Evolutionary conservation across 2,888 invertebrate genomes (phyloP).

Genomic region (Trissolcus brochymenae): DNA sequence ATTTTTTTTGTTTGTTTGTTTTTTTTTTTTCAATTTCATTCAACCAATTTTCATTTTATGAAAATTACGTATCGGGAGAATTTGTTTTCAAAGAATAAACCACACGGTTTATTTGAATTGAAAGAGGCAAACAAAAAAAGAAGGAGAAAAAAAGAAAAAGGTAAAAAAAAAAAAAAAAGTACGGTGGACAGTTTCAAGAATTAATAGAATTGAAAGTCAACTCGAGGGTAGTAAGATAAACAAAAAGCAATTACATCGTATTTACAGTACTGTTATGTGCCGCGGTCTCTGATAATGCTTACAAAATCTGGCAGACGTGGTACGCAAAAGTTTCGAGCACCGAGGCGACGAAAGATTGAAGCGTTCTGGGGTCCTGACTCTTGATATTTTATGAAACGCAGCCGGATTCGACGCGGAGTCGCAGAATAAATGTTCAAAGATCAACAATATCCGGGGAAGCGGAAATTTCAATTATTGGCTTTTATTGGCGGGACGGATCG

Average conservation of each 20-base stretch:
- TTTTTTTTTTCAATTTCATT: too few species aligned
- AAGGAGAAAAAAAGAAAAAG: too few species aligned
- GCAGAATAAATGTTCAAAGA: conserved; percentile 52
- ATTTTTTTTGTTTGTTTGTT: too few species aligned
- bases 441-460: conserved; percentile 54
- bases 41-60: too few species aligned
- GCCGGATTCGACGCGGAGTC: conserved; percentile 47
- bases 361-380: conserved; percentile 32
- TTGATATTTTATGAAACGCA: conserved; percentile 57
- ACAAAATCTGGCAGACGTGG: conserved; percentile 39
- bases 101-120: too few species aligned
- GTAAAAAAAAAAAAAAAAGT: too few species aligned
- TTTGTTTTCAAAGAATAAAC: too few species aligned
- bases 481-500: conserved; percentile 49
- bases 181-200: too few species aligned
- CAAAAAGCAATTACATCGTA: conserved; percentile 15
- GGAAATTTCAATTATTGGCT: conserved; percentile 56
- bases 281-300: conserved; percentile 20
- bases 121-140: too few species aligned
- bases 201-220: too few species aligned
- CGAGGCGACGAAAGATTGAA: conserved; percentile 41
- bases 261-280: conserved; percentile 14
- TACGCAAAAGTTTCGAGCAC: conserved; percentile 47
- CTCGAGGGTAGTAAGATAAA: conserved; percentile 3
- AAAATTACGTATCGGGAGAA: too few species aligned